These are phyloP conservation scores for Otolemur garnettii DNA, from an alignment of 2,113 vertebrate species.

Conservation along the genomic window DNA sequence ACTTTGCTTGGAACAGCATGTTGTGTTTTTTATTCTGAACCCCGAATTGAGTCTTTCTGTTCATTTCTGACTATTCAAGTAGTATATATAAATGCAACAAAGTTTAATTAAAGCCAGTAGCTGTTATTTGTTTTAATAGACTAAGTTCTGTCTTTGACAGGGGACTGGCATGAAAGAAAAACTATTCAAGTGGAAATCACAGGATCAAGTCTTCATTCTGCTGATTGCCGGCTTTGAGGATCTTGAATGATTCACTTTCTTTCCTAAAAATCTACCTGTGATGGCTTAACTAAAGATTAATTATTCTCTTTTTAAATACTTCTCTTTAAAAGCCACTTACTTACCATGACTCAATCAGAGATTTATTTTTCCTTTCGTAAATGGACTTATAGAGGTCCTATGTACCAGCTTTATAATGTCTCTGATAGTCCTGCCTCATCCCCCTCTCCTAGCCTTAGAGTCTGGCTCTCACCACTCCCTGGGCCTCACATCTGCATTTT, in stretches of 20 bases:
- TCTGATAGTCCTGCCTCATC: background rate
- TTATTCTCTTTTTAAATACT: constrained; percentile 18
- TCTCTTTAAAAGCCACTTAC: background rate
- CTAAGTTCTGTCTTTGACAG: background rate
- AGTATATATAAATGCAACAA: background rate
- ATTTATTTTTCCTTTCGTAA: constrained; percentile 17
- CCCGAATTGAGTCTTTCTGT: background rate
- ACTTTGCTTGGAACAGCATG: background rate
- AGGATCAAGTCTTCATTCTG: background rate
- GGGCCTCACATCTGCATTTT: background rate
- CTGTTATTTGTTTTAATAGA: background rate
- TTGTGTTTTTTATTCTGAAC: background rate
- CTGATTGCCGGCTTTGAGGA: background rate
- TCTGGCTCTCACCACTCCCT: background rate
- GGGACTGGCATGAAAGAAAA: background rate
- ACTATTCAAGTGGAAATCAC: background rate
- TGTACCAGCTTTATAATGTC: background rate
- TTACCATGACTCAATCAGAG: background rate
- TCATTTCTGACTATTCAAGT: background rate
- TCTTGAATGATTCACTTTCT: constrained; percentile 35
- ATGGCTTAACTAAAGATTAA: background rate
- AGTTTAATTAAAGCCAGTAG: background rate
- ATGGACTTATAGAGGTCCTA: background rate
- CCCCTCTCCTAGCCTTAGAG: background rate
- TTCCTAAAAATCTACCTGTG: background rate